These are phyloP conservation scores for Lacerta bilineata DNA, from an alignment of 2,797 vertebrate genomes.

Conservation along the genomic window DNA sequence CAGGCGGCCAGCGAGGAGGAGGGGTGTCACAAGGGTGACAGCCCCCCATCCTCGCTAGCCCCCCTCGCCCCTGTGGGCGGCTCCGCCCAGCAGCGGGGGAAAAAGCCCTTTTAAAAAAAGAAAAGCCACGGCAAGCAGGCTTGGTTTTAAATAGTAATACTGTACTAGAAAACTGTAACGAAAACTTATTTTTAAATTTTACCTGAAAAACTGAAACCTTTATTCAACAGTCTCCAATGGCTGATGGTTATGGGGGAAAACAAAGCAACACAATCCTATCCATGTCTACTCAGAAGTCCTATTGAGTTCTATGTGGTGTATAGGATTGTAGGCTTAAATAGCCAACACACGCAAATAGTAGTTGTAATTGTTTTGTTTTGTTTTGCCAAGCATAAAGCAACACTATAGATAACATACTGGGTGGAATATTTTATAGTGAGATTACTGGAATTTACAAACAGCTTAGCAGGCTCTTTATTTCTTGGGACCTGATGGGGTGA, in stretches of 20 bases:
- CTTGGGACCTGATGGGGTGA: background rate
- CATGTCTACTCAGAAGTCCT: too few relatives aligned
- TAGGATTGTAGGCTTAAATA: background rate
- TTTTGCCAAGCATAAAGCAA: background rate
- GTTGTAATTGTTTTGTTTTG: background rate
- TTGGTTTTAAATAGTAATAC: background rate
- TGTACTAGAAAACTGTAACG: background rate
- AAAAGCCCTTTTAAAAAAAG: too few relatives aligned
- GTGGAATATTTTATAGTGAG: background rate
- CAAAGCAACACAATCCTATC: background rate
- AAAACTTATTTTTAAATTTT: constrained; percentile 5
- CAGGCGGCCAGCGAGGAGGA: too few relatives aligned
- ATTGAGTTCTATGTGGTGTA: too few relatives aligned
- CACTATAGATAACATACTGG: background rate
- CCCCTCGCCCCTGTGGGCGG: too few relatives aligned
- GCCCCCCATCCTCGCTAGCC: too few relatives aligned
- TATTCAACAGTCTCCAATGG: background rate
- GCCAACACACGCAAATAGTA: background rate
- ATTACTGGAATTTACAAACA: background rate
- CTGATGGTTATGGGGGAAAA: background rate
- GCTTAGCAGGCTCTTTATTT: background rate
- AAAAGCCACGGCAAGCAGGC: too few relatives aligned
- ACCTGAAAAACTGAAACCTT: background rate
- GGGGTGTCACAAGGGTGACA: too few relatives aligned
- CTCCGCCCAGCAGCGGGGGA: too few relatives aligned